Conservation (phyloP, 2,888 invertebrate genomes). For the Crocallis elinguaria region DNA sequence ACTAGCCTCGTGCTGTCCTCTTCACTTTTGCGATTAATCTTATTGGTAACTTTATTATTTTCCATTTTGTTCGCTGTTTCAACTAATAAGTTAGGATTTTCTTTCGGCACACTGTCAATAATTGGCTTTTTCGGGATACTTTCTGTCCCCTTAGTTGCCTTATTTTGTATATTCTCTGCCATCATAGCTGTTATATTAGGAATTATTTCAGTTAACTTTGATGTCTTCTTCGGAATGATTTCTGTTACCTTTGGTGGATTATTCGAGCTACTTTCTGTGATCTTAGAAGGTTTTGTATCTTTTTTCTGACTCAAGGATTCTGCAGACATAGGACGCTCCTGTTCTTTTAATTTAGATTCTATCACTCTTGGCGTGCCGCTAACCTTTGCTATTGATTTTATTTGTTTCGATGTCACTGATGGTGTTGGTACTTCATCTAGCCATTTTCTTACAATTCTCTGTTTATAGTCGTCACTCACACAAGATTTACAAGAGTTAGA, state of each 20-base stretch:
- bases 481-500: constrained; percentile 85
- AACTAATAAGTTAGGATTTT: constrained; percentile 28
- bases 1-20: constrained; percentile 21
- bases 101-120: constrained; percentile 25
- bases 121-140: constrained; percentile 15
- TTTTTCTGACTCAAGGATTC: constrained; percentile 45
- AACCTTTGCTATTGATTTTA: constrained; percentile 73
- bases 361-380: constrained; percentile 70
- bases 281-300: constrained; percentile 38
- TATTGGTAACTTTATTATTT: constrained; percentile 20
- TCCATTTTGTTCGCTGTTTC: constrained; percentile 24
- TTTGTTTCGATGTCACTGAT: constrained; percentile 47
- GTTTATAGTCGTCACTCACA: constrained; percentile 87
- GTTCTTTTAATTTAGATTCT: constrained; percentile 59
- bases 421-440: constrained; percentile 87
- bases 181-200: constrained; percentile 17
- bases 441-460: constrained; percentile 91
- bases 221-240: constrained; percentile 36
- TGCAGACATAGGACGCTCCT: constrained; percentile 40
- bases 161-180: constrained; percentile 18
- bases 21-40: constrained; percentile 8
- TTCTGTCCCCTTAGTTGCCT: constrained; percentile 8
- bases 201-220: constrained; percentile 27
- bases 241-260: constrained; percentile 36
- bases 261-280: constrained; percentile 7